Base-by-base conservation (phyloP, 92 coral and sea anemone genomes). In the Bergia puertoricense region DNA sequence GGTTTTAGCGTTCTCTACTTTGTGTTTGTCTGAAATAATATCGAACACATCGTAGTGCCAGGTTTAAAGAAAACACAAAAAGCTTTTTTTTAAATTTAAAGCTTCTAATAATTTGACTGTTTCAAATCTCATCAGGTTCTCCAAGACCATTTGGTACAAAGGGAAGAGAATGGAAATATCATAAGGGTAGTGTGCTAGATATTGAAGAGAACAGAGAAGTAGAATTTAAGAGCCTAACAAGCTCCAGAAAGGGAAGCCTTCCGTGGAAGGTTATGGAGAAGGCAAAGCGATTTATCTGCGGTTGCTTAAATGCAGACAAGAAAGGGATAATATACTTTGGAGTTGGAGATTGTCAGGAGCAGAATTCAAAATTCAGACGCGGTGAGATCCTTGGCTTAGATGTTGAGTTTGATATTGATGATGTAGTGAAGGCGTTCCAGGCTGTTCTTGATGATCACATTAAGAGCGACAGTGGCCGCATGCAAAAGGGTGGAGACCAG, bases 221-320 rank as follows among this genome's bases (percentile, higher is more conserved):
- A 7, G 94, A 92, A 78, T 89, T 85, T 46, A 91, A 91, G 57
- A 74, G 85, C 7, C 40, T 91, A 5, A 57, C 74, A 14, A 42
- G 45, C 14, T 77, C 65, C 20, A 77, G 3, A 6, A 74, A 85
- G 73, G 71, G 41, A 44, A 84, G 81, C 0, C 79, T 89, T 16
- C 92, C 89, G 7, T 91, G 93, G 93, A 83, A 88, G 81, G 81
- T 91, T 0, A 88, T 91, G 91, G 93, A 91, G 57, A 91, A 88
- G 54, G 93, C 93, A 38, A 88, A 86, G 57, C 5, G 40, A 8
- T 91, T 91, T 38, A 85, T 88, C 10, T 91, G 93, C 54, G 93
- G 86, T 6, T 75, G 90, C 45, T 83, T 91, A 6, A 92, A 92
- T 59, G 85, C 92, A n/a, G 92, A 81, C 69, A 48, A 82, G 38